Evolutionary conservation across 2,888 invertebrate genomes (phyloP), one percentile per base, ranked within the genome.

Genomic region (Cotesia congregata): DNA sequence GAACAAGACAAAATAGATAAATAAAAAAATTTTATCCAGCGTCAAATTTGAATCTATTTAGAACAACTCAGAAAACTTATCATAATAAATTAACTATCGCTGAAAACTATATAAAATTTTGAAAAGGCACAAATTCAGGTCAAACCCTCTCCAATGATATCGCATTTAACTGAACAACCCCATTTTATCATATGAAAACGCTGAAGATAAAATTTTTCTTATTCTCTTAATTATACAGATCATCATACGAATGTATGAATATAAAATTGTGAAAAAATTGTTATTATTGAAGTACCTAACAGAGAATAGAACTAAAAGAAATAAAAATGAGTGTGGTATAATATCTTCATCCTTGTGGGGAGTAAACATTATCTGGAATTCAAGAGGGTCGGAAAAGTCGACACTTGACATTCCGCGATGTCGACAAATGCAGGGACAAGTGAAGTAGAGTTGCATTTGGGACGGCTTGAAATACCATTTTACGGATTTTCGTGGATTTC

Each of bases 401-500:
- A 65, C 70, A 74, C 73, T 77, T 77, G 73, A 73, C 64, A 77
- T 77, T 77, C 65, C 20, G 64, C 50, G 64, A 38, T 77, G 59
- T 30, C 75, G 62, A 72, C 60, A 73, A 67, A 76, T 68, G 67
- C 59, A 40, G 40, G 67, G 39, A 30, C 67, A 67, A 74, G 71
- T 65, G 41, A 72, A 65, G 59, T 50, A n/a, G 30, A 76, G 50
- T 75, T 75, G 69, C 41, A 72, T 75, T 77, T 40, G 50, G 50
- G 69, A 72, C 38, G 20, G 67, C 68, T 68, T 60, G 38, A 59
- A 72, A 76, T 72, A 72, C 70, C 75, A 77, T 72, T 77, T 61
- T 12, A 67, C 73, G 77, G 77, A 80, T 79, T 78, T 77, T 77
- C 76, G 68, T 78, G 79, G 75, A 82, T 82, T 79, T 60, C n/a